Conservation (phyloP, 2,888 invertebrate genomes). For the Trachelus stipa region DNA sequence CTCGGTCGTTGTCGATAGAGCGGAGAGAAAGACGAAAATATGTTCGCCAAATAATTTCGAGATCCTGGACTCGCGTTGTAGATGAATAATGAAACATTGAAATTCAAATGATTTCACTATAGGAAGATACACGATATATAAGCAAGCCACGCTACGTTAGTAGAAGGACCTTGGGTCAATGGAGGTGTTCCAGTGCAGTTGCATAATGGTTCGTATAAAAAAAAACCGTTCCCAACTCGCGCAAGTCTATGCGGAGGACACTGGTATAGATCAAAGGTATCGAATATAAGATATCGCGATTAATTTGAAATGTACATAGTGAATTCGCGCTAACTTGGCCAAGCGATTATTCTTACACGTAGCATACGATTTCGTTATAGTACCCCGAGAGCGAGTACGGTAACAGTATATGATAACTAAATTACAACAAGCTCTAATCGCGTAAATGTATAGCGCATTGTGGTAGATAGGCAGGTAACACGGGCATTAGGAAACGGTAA, state of each 20-base stretch:
- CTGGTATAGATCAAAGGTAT: background rate
- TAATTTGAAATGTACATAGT: too few species aligned
- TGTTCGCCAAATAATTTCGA: background rate
- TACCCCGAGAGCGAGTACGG: background rate
- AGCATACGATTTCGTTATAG: background rate
- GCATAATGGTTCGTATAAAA: background rate
- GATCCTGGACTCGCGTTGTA: background rate
- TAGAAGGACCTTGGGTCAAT: background rate
- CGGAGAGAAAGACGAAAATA: background rate
- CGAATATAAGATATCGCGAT: background rate
- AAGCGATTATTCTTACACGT: background rate
- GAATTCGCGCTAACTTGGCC: too few species aligned
- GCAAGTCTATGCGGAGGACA: background rate
- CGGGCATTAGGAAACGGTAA: background rate
- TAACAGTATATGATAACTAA: background rate
- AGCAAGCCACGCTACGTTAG: background rate
- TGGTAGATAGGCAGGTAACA: background rate
- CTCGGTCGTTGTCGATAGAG: too few species aligned
- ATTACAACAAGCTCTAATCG: background rate
- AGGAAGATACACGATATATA: background rate
- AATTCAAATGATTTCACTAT: background rate
- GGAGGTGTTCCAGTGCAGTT: background rate
- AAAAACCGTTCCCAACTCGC: background rate
- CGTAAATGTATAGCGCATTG: background rate
- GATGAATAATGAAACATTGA: background rate